phyloP scores from a whole-genome alignment of 2,888 invertebrate genomes.

The Rhyacophila evoluta region DNA sequence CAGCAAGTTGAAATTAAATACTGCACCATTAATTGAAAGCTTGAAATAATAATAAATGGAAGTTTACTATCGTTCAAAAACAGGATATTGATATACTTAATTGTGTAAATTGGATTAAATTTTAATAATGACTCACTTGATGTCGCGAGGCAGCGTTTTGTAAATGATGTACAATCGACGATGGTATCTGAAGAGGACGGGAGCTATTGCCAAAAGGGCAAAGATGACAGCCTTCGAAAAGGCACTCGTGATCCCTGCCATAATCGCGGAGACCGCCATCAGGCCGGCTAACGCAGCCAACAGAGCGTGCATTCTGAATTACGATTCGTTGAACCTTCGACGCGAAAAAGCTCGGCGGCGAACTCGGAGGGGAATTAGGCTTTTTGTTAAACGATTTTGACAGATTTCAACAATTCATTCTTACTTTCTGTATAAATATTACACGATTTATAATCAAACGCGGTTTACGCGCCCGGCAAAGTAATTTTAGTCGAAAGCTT shows the following conservation, averaged over 20 bases:
- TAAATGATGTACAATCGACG: conserved; percentile 72
- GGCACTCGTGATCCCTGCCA: conserved; percentile 72
- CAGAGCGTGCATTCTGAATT: conserved; percentile 68
- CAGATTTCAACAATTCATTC: not conserved
- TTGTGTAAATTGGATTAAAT: not conserved
- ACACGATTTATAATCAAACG: not conserved
- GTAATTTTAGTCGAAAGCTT: not conserved
- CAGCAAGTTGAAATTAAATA: too few relatives aligned
- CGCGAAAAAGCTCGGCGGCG: not conserved
- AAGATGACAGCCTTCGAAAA: conserved; percentile 81
- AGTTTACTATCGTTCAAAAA: not conserved
- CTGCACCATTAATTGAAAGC: too few relatives aligned
- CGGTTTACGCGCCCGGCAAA: not conserved
- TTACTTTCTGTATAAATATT: not conserved
- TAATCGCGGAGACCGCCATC: conserved; percentile 69
- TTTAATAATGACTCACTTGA: conserved; percentile 69
- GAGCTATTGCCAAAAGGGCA: conserved; percentile 69
- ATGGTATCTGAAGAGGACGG: conserved; percentile 70
- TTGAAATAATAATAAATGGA: too few relatives aligned
- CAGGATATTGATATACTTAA: not conserved
- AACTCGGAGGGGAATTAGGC: not conserved
- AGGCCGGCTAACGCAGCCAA: conserved; percentile 68
- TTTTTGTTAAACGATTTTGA: not conserved
- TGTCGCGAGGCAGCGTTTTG: conserved; percentile 76
- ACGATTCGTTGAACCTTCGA: conserved; percentile 1